These are phyloP conservation scores for Scortum barcoo DNA, from an alignment of 2,113 vertebrate genomes.

Conservation along the genomic window DNA sequence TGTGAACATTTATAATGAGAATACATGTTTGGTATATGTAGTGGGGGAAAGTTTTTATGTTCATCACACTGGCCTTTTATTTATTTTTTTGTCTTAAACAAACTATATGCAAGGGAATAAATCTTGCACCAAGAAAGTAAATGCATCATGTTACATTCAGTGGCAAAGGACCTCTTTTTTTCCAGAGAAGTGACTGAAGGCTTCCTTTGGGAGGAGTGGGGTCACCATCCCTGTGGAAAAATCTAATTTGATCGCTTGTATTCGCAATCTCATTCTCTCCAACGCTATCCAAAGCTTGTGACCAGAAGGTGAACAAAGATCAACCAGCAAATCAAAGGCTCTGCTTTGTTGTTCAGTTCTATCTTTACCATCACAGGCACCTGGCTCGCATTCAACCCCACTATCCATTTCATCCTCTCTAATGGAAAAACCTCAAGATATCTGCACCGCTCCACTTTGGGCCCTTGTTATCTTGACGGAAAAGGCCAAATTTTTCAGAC, in stretches of 20 bases:
- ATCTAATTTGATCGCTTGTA: not conserved
- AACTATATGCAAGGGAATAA: not conserved
- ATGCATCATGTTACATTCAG: conserved; percentile 18
- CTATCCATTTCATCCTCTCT: conserved; percentile 38
- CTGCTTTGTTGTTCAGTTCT: conserved; percentile 34
- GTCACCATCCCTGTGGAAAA: conserved; percentile 12
- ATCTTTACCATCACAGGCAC: conserved; percentile 1
- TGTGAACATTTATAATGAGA: conserved; percentile 51
- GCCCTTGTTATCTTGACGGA: conserved; percentile 31
- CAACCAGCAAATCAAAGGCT: conserved; percentile 42
- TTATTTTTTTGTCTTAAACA: conserved; percentile 17
- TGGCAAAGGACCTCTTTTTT: not conserved
- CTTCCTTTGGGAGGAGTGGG: not conserved
- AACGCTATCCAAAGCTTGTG: not conserved
- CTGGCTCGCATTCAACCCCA: conserved; percentile 46
- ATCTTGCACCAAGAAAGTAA: not conserved
- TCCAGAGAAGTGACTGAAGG: not conserved
- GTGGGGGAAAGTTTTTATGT: conserved; percentile 9
- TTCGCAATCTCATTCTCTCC: conserved; percentile 2
- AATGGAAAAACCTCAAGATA: conserved; percentile 42
- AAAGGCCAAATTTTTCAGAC: conserved; percentile 29
- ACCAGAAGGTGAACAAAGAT: conserved; percentile 44
- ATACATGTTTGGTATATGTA: conserved; percentile 37
- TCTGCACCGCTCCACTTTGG: conserved; percentile 28
- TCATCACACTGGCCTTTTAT: conserved; percentile 23